Percentiles rank a stretch among this genome's conserved stretches.
Evolutionary conservation across 23 tunicate genomes (phyloP).

Genomic region (Botrylloides violaceus): DNA sequence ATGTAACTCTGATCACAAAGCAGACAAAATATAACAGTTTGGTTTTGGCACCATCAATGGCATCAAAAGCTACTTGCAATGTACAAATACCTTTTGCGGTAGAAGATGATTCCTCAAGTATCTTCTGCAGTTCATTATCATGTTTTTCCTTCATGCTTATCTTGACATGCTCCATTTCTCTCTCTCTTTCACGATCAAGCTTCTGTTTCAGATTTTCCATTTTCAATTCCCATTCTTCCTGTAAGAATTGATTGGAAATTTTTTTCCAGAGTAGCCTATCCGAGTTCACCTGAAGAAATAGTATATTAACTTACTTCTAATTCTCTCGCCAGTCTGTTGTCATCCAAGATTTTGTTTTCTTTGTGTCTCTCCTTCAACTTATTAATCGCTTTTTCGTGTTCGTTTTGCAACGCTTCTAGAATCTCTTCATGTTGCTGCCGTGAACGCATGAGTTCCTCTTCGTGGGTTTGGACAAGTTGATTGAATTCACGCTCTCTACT

Average conservation of each 20-base stretch:
- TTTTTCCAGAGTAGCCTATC: neutral
- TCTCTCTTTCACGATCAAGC: constrained; percentile 34
- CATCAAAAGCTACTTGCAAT: neutral
- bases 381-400: constrained; percentile 34
- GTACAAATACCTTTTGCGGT: constrained; percentile 35
- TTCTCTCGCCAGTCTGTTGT: constrained; percentile 51
- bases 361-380: constrained; percentile 29
- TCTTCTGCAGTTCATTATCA: constrained; percentile 29
- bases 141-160: constrained; percentile 43
- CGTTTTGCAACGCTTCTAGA: constrained; percentile 32
- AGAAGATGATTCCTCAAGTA: constrained; percentile 14
- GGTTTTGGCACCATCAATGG: too few species aligned
- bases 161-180: constrained; percentile 33
- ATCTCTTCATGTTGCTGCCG: constrained; percentile 28
- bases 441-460: constrained; percentile 31
- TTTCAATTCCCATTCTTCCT: constrained; percentile 49
- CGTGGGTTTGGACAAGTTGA: constrained; percentile 52
- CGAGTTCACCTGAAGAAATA: neutral
- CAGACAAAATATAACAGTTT: too few species aligned
- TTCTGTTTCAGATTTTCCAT: constrained; percentile 42
- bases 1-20: neutral
- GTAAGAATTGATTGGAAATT: neutral
- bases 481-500: constrained; percentile 59
- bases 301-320: constrained; percentile 28
- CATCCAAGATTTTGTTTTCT: constrained; percentile 40